Percentiles rank a stretch among this genome's conserved stretches.
Conservation (phyloP, 2,797 vertebrate species). For the Danio jaintianensis region DNA sequence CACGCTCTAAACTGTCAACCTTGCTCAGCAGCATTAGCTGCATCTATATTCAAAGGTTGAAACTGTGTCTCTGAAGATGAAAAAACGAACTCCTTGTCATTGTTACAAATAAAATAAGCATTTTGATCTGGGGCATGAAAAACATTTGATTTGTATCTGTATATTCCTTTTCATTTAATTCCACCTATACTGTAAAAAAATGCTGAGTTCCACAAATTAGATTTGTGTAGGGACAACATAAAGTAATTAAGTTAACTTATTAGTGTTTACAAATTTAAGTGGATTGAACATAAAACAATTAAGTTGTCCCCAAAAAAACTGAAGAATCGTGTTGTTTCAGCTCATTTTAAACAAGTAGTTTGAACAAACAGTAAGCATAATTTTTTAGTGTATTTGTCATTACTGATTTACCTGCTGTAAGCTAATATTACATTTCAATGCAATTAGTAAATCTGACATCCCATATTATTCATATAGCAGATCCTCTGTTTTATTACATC, state of each 20-base stretch:
- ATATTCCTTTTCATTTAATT: not conserved
- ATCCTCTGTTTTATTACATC: not conserved
- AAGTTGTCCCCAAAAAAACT: too few species aligned
- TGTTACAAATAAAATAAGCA: constrained; percentile 58
- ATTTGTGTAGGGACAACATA: too few species aligned
- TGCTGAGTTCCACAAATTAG: too few species aligned
- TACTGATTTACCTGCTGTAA: not conserved
- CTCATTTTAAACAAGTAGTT: too few species aligned
- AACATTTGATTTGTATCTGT: not conserved
- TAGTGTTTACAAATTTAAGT: too few species aligned
- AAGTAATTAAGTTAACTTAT: too few species aligned
- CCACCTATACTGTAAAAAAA: too few species aligned
- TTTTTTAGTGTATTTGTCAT: too few species aligned
- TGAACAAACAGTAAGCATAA: too few species aligned
- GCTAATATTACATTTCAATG: not conserved
- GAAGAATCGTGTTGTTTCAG: too few species aligned
- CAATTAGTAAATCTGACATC: not conserved
- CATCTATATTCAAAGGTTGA: constrained; percentile 51
- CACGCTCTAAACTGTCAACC: constrained; percentile 40
- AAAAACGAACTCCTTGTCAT: constrained; percentile 48
- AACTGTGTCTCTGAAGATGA: constrained; percentile 32
- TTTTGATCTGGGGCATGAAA: not conserved
- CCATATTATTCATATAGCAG: not conserved
- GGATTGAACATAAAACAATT: too few species aligned
- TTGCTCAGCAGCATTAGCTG: constrained; percentile 45